Base-by-base conservation (phyloP, 2,888 invertebrate genomes). In the Ectropis crepuscularia region DNA sequence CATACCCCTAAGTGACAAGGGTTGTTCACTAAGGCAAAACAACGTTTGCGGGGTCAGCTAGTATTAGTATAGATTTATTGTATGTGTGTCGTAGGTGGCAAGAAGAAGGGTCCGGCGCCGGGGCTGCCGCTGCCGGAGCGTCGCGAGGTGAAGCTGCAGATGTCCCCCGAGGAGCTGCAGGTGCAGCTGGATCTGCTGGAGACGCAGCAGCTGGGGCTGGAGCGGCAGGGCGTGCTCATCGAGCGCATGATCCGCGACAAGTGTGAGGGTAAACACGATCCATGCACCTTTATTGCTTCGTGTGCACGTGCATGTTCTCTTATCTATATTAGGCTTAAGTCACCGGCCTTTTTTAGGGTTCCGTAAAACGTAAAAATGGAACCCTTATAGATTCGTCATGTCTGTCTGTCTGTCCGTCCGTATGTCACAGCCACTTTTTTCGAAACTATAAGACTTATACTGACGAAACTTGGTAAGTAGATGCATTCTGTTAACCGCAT, bases 171-270 rank as follows among this genome's bases (percentile, higher is more conserved):
- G 63, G 94, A 95, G 77, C 92, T 96, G 58, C 94, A 94, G 50
- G 93, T 94, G 43, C 96, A 98, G 80, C 90, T 98, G 69, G 95
- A 96, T 71, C 94, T 95, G 62, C 78, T 99, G 71, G 98, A 98
- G 85, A 94, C 96, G 53, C 97, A 98, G 81, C 97, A 98, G 80
- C 96, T 96, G 71, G 97, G 97, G 12, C 92, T 98, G 55, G 98
- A 98, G 85, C 95, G 96, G 64, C 97, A 98, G 84, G 98, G 98
- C 48, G 97, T 98, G n/a, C 94, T 96, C 72, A 93, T 99, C 73
- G 98, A 99, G 85, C 96, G 96, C 80, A 95, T 96, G 86, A 98
- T 99, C 73, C 94, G 98, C 75, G 96, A 96, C 81, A 96, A 96
- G 88, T 96, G 96, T 83, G 96, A 96, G 89, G 92, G 92, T 92